Evolutionary conservation across 2,888 invertebrate genomes (phyloP).

Genomic region (Clepsis dumicolana): DNA sequence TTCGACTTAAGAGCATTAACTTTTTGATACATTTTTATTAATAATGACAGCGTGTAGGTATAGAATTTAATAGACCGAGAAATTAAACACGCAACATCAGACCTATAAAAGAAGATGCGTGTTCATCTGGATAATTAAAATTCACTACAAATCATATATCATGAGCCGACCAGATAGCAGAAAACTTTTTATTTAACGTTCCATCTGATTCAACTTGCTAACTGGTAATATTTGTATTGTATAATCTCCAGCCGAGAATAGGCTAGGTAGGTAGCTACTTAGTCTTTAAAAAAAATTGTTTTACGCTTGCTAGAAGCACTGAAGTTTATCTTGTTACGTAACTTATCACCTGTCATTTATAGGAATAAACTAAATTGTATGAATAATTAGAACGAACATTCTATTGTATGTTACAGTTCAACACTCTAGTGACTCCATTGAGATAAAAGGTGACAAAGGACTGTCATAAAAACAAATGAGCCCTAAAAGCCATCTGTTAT

Average conservation of each 20-base stretch:
- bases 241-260: no score
- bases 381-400: no score
- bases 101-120: constrained; percentile 29
- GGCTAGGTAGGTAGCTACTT: no score
- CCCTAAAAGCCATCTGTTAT: not conserved
- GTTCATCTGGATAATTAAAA: constrained; percentile 11
- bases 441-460: not conserved
- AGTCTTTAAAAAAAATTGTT: no score
- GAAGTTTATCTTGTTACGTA: not conserved
- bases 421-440: not conserved
- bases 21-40: not conserved
- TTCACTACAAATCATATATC: not conserved
- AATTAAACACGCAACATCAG: constrained; percentile 35
- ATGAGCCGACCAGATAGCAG: not conserved
- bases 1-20: not conserved
- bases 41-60: constrained; percentile 26
- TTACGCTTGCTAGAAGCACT: no score
- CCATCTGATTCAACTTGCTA: not conserved
- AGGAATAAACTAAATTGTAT: no score
- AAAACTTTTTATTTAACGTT: no score
- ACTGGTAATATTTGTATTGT: no score
- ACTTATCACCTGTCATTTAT: no score
- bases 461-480: not conserved
- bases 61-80: constrained; percentile 32
- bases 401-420: no score